Conservation (phyloP, 2,797 vertebrate genomes). For the Zenarchopterus dispar region DNA sequence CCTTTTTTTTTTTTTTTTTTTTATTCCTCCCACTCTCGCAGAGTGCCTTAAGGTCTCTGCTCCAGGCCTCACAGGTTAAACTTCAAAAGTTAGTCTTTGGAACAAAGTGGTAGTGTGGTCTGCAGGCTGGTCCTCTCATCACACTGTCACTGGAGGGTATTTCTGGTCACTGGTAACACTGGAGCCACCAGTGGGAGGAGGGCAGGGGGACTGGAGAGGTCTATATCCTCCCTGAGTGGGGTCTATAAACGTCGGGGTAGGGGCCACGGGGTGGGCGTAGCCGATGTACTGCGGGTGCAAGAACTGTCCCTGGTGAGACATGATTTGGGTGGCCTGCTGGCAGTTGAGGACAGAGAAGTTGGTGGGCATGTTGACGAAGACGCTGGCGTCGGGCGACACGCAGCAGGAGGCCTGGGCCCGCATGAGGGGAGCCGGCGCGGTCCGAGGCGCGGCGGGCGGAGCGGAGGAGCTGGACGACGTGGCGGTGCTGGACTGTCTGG, state of each 20-base stretch:
- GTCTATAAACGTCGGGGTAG: constrained; percentile 85
- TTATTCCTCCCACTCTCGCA: constrained; percentile 28
- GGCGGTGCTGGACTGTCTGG: constrained; percentile 95
- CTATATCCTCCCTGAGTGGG: constrained; percentile 89
- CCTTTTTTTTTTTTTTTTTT: constrained; percentile 37
- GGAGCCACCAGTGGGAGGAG: constrained; percentile 75
- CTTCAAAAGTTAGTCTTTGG: constrained; percentile 36
- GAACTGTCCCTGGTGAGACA: constrained; percentile 95
- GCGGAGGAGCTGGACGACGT: constrained; percentile 96
- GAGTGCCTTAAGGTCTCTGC: constrained; percentile 42
- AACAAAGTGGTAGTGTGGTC: constrained; percentile 53
- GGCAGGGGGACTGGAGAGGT: constrained; percentile 92
- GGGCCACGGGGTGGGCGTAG: constrained; percentile 88
- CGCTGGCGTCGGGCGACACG: constrained; percentile 91
- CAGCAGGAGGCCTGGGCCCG: constrained; percentile 94
- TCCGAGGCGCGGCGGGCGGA: constrained; percentile 84
- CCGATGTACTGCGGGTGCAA: constrained; percentile 95
- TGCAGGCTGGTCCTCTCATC: constrained; percentile 69
- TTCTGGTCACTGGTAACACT: constrained; percentile 90
- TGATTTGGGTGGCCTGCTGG: constrained; percentile 96
- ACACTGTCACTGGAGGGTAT: constrained; percentile 94
- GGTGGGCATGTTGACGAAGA: constrained; percentile 97
- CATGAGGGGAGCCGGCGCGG: constrained; percentile 66
- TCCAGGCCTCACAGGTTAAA: constrained; percentile 53
- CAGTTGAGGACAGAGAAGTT: constrained; percentile 98